A percentile compares a stretch with the other conserved stretches of the same genome.
Conservation (phyloP, 2,797 vertebrate species). For the Poeciliopsis turneri region DNA sequence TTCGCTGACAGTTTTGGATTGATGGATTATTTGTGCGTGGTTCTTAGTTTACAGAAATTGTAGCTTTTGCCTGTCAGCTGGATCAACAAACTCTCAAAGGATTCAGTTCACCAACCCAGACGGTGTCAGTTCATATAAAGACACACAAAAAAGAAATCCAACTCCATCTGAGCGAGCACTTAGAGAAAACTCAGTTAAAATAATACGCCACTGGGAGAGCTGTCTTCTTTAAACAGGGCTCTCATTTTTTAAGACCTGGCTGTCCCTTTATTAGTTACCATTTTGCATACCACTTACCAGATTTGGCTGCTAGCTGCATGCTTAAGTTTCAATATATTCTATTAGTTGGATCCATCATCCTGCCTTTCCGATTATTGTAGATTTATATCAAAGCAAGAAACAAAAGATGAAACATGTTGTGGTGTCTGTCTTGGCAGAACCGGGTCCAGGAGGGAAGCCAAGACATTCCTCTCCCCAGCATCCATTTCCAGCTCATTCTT, state of each 20-base stretch:
- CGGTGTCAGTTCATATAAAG: not conserved
- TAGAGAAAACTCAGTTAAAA: constrained; percentile 2
- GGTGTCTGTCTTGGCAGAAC: not conserved
- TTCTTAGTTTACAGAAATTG: constrained; percentile 1
- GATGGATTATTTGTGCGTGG: not conserved
- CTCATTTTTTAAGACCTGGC: not conserved
- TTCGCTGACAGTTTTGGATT: not conserved
- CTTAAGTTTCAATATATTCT: not conserved
- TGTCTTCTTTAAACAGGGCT: not conserved
- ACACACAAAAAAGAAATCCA: not conserved
- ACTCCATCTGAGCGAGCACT: not conserved
- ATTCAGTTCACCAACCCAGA: not conserved
- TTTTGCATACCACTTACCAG: constrained; percentile 5
- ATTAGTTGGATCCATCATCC: not conserved
- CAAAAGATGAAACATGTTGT: not conserved
- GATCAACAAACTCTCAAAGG: constrained; percentile 1
- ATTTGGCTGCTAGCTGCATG: not conserved
- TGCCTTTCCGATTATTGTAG: not conserved
- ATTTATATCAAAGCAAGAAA: not conserved
- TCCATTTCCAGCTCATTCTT: not conserved
- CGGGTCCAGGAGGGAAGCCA: not conserved
- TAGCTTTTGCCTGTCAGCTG: not conserved
- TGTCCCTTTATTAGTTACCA: not conserved
- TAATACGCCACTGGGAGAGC: not conserved
- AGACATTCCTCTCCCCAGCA: not conserved